Base-by-base conservation (phyloP, 2,113 vertebrate genomes). In the Brachyhypopomus gauderio region DNA sequence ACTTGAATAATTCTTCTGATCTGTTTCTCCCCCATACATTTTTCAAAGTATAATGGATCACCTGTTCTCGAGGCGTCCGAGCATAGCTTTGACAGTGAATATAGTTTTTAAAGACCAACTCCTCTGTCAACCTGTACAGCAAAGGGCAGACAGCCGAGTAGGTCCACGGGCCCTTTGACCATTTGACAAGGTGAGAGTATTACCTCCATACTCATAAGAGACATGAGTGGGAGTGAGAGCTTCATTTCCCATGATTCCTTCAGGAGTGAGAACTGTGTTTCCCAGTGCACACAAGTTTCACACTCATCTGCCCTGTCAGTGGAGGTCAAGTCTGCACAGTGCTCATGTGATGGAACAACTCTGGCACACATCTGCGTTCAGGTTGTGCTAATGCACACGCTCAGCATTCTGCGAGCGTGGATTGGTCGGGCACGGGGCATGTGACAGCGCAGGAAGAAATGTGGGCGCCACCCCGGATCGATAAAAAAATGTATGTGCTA, bases 401-500 rank as follows among this genome's bases (percentile, higher is more conserved):
- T 88, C 84, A 87, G 82, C 84, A 85, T 85, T 87, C 88, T 73
- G 70, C 80, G 41, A 7, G 14, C 86, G 87, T 84, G 88, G 88
- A 90, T 87, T 89, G 86, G 87, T 80, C 27, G 56, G 72, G 64
- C 56, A 76, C 72, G 55, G 80, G 52, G 74, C 86, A 78, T 83
- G 86, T 90, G 89, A 89, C 89, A 86, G 87, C 77, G 70, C 83
- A 87, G 81, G 88, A 90, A 91, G 87, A 90, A 90, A 90, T 90
- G 87, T 88, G 85, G 87, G 89, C 86, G 82, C 87, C 63, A 70
- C 77, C 41, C 59, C 78, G 88, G 87, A 88, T 93, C 90, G 89
- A 93, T 92, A 90, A 88, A 91, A 88, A 90, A 93, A 90, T 89
- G 90, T 92, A 90, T 89, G 91, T 90, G 88, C 85, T 89, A 72